Conservation (phyloP, 2,113 vertebrate genomes). For the Scomber japonicus region DNA sequence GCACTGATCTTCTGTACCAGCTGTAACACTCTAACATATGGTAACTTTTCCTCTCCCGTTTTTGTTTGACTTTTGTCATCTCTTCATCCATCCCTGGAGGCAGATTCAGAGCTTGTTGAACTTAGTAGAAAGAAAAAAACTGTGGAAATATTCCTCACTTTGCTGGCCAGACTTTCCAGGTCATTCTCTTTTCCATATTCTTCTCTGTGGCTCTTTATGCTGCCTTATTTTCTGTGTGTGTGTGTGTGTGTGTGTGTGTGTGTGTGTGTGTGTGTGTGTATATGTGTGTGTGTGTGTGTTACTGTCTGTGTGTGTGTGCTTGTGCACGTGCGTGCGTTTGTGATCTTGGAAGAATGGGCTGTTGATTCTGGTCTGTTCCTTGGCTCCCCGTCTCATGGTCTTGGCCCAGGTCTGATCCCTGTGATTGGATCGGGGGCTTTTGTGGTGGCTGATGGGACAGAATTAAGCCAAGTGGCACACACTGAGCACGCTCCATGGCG, state of each 20-base stretch:
- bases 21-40: slow-evolving; percentile 50
- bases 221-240: slow-evolving; percentile 33
- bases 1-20: slow-evolving; percentile 49
- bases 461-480: slow-evolving; percentile 84
- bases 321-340: slow-evolving; percentile 39
- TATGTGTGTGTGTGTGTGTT: slow-evolving; percentile 20
- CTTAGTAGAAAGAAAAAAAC: slow-evolving; percentile 7
- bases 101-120: slow-evolving; percentile 13
- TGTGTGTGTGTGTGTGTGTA: too few species aligned
- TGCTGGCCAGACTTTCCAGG: slow-evolving; percentile 4
- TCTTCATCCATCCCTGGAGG: slow-evolving; percentile 34
- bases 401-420: slow-evolving; percentile 81
- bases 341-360: slow-evolving; percentile 81
- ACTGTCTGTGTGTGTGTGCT: slow-evolving; percentile 4
- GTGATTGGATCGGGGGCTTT: slow-evolving; percentile 84
- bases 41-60: slow-evolving; percentile 37
- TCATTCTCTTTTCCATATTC: slow-evolving; percentile 11
- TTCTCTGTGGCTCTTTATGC: slow-evolving; percentile 38
- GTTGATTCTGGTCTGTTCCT: slow-evolving; percentile 82
- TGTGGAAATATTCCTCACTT: slow-evolving; percentile 20
- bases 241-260: too few species aligned
- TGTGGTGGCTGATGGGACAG: slow-evolving; percentile 83
- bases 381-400: slow-evolving; percentile 78
- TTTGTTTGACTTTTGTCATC: slow-evolving; percentile 56
- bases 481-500: slow-evolving; percentile 78